Evolutionary conservation across 2,113 vertebrate species (phyloP), one percentile per base, ranked within the genome.

Genomic region (Oceanodroma tethys): DNA sequence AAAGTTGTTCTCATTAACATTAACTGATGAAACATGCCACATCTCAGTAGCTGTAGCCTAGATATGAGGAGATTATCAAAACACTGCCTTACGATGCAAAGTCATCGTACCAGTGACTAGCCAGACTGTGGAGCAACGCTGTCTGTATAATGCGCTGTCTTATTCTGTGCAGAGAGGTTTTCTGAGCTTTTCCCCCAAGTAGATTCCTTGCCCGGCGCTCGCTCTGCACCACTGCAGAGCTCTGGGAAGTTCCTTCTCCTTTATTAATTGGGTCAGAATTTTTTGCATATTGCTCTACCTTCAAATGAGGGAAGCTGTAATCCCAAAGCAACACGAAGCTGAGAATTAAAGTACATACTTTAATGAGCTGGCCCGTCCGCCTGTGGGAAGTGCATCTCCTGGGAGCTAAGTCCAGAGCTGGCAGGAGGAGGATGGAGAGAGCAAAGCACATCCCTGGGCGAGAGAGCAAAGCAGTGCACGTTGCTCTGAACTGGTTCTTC

Each of bases 191-290:
- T 59, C 23, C 38, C 52, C 40, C 65, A 79, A 11, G 45, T 1
- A 72, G 70, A 25, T 87, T 89, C 45, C 53, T 68, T 59, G 62
- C 73, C 87, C 5, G 0, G 5, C 0, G 2, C 63, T 92, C 50
- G 13, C 5, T 1, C 74, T 74, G 83, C 68, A 71, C 40, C 43
- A 21, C 86, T 81, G 53, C 81, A 81, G 73, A 1, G 0, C 94
- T 73, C 86, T 80, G 91, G 70, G 94, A 97, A 73, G 83, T 63
- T 95, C 38, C 81, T 60, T 94, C 76, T 89, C 63, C 90, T 95
- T 25, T 58, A 38, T 85, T 96, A 97, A 97, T 84, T 97, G 78
- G 91, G 94, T 94, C 91, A 92, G 88, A 63, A 59, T 48, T 79
- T 95, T 97, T 91, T 94, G 89, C 83, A 73, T 94, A 70, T 79